phyloP scores from a whole-genome alignment of 2,797 vertebrate genomes.

The Ceryle rudis region DNA sequence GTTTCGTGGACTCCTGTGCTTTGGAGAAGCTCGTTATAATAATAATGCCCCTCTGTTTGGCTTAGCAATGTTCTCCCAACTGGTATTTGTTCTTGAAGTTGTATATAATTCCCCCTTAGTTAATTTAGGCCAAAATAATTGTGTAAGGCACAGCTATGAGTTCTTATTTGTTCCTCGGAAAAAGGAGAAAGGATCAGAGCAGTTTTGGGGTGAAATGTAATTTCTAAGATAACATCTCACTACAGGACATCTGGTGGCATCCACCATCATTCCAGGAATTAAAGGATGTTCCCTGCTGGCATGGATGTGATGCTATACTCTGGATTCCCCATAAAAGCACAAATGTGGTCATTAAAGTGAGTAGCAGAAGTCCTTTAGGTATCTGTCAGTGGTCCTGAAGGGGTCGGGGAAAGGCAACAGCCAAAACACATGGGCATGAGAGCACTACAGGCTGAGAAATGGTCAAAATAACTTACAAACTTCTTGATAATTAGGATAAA shows the following conservation, averaged over 20 bases:
- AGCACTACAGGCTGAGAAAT: not conserved
- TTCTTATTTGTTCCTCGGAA: not conserved
- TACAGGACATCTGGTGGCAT: not conserved
- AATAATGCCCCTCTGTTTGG: not conserved
- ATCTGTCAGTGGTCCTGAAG: not conserved
- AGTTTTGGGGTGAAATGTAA: fast-evolving
- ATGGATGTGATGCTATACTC: not conserved
- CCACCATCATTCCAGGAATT: not conserved
- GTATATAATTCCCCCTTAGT: not conserved
- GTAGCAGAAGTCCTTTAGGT: not conserved
- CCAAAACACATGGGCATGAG: not conserved
- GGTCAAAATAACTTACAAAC: not conserved
- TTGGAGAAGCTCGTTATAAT: not conserved
- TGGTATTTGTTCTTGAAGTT: not conserved
- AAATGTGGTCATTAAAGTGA: not conserved
- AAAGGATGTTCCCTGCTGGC: not conserved
- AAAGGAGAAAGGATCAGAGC: not conserved
- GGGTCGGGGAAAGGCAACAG: not conserved
- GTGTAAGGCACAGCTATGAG: not conserved
- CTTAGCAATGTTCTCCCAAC: not conserved
- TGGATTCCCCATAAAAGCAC: not conserved
- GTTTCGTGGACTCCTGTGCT: not conserved
- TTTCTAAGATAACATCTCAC: not conserved
- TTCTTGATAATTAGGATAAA: not conserved
- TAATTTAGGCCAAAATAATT: not conserved